Evolutionary conservation across 2,888 invertebrate species (phyloP).

Genomic region (Galeopsomyia nigrocyanea): DNA sequence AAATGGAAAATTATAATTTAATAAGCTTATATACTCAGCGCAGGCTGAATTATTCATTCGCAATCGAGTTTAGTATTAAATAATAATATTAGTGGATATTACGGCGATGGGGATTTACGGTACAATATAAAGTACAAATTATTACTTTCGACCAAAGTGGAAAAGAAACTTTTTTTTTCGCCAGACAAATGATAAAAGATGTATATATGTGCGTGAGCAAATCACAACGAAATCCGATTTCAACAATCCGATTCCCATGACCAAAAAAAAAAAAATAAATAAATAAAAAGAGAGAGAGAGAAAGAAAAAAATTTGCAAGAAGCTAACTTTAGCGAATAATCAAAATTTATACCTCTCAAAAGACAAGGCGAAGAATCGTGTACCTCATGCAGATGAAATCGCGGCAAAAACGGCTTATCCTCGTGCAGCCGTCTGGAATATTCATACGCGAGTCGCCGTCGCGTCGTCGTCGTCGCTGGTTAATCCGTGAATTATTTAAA

Average conservation of each 20-base stretch:
- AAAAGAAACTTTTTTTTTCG: no score
- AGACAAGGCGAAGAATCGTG: not conserved
- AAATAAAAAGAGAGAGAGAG: not conserved
- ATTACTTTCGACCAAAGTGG: no score
- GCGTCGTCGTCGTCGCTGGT: conserved; percentile 28
- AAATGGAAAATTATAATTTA: no score
- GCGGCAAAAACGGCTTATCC: not conserved
- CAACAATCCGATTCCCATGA: not conserved
- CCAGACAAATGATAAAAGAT: no score
- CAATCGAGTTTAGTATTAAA: no score
- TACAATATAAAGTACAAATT: no score
- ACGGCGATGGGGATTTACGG: no score
- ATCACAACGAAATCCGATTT: not conserved
- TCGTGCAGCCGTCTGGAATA: conserved; percentile 30
- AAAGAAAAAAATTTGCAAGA: not conserved
- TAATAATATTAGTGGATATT: no score
- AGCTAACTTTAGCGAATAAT: conserved; percentile 38
- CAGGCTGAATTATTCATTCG: no score
- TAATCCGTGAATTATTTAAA: conserved; percentile 47
- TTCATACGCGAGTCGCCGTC: conserved; percentile 34
- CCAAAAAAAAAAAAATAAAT: not conserved
- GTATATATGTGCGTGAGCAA: no score
- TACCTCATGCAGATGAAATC: not conserved
- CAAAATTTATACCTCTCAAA: conserved; percentile 31
- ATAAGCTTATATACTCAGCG: no score